Evolutionary conservation across 2,797 vertebrate genomes (phyloP).

Genomic region (Bothrops alternatus): DNA sequence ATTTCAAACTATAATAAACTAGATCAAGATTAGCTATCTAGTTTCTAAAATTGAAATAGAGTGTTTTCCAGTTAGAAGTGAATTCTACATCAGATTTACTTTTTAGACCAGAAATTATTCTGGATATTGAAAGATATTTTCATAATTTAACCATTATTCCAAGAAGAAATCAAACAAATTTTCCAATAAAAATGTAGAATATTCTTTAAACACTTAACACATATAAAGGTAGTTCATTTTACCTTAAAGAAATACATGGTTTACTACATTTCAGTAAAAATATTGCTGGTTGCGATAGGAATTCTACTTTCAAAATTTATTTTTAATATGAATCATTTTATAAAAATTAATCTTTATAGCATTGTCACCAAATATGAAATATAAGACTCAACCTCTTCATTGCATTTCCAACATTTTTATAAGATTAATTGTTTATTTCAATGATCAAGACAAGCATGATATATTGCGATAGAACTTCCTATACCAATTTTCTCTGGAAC

Average conservation of each 20-base stretch:
- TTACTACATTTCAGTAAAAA: background rate
- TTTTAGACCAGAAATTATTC: background rate
- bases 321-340: background rate
- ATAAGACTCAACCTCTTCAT: background rate
- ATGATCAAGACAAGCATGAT: background rate
- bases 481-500: background rate
- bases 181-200: background rate
- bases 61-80: background rate
- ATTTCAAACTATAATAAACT: background rate
- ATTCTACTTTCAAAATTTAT: background rate
- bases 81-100: background rate
- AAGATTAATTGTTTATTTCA: background rate
- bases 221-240: background rate
- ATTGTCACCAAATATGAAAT: background rate
- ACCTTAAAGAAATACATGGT: background rate
- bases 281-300: background rate
- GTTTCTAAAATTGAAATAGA: background rate
- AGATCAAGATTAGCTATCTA: background rate
- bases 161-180: background rate
- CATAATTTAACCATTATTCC: background rate
- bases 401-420: background rate
- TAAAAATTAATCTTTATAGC: background rate
- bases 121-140: background rate
- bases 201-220: background rate
- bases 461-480: background rate